phyloP scores from a whole-genome alignment of 2,797 vertebrate genomes.

The Pygocentrus nattereri region DNA sequence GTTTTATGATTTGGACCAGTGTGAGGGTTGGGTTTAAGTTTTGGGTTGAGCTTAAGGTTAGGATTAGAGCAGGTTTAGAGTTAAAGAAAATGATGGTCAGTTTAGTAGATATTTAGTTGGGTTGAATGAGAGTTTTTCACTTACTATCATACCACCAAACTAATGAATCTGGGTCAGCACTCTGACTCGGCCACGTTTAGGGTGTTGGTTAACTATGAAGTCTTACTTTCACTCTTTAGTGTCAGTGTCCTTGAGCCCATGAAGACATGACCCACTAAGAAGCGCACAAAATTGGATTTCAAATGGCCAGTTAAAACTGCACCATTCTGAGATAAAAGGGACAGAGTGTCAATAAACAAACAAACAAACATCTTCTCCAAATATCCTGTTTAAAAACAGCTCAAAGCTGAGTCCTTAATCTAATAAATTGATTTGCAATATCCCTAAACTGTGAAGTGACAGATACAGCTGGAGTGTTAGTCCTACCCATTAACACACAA shows the following conservation, averaged over 20 bases:
- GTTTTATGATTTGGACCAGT: too few species aligned
- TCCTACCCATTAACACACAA: constrained; percentile 60
- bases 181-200: neutral
- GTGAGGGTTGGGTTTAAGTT: too few species aligned
- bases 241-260: constrained; percentile 74
- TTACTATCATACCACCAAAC: too few species aligned
- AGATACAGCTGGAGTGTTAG: constrained; percentile 73
- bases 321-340: constrained; percentile 78
- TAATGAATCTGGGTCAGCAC: neutral
- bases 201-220: neutral
- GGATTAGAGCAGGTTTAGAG: too few species aligned
- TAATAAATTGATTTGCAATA: constrained; percentile 87
- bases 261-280: constrained; percentile 70
- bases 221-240: constrained; percentile 48
- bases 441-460: constrained; percentile 84
- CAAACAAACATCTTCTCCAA: constrained; percentile 77
- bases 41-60: too few species aligned
- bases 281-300: constrained; percentile 70
- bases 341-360: constrained; percentile 70
- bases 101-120: too few species aligned
- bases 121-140: too few species aligned
- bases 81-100: too few species aligned
- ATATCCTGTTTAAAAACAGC: constrained; percentile 76
- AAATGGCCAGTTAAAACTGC: constrained; percentile 70
- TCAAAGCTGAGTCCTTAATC: constrained; percentile 82